Conservation (phyloP, 2,888 invertebrate species). For the Agriopis leucophaearia region DNA sequence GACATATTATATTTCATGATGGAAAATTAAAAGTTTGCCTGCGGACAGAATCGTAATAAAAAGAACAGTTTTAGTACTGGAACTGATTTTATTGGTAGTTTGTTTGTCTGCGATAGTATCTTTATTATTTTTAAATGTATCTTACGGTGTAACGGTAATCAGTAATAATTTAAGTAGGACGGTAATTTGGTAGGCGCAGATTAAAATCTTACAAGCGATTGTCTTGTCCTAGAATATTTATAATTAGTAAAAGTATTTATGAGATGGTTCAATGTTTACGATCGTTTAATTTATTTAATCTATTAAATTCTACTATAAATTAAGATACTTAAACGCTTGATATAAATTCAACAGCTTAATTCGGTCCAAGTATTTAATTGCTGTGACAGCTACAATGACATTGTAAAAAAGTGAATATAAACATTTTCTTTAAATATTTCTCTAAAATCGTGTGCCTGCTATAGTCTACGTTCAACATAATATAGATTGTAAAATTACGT, state of each 20-base stretch:
- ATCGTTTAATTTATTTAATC: too few relatives aligned
- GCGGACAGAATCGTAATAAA: conserved; percentile 32
- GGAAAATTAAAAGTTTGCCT: conserved; percentile 1
- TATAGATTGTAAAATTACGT: too few relatives aligned
- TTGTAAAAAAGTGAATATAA: too few relatives aligned
- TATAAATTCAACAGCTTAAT: too few relatives aligned
- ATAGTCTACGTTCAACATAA: too few relatives aligned
- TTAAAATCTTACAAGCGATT: conserved; percentile 8
- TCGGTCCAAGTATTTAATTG: too few relatives aligned
- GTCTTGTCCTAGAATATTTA: background rate
- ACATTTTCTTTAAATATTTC: too few relatives aligned
- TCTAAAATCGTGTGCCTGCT: too few relatives aligned
- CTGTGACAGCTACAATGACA: too few relatives aligned
- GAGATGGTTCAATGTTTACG: too few relatives aligned
- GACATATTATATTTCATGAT: background rate
- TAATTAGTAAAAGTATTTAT: background rate
- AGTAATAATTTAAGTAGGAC: conserved; percentile 18
- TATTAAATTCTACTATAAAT: too few relatives aligned
- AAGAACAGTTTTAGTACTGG: conserved; percentile 38
- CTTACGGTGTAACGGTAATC: conserved; percentile 25
- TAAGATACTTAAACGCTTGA: too few relatives aligned
- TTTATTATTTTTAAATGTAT: conserved; percentile 29
- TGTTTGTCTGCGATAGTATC: conserved; percentile 39
- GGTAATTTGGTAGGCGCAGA: conserved; percentile 19
- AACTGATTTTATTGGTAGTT: conserved; percentile 43